Percentiles rank a stretch among this genome's conserved stretches.
phyloP scores from a whole-genome alignment of 2,888 invertebrate species.

The Entomobrya proxima region DNA sequence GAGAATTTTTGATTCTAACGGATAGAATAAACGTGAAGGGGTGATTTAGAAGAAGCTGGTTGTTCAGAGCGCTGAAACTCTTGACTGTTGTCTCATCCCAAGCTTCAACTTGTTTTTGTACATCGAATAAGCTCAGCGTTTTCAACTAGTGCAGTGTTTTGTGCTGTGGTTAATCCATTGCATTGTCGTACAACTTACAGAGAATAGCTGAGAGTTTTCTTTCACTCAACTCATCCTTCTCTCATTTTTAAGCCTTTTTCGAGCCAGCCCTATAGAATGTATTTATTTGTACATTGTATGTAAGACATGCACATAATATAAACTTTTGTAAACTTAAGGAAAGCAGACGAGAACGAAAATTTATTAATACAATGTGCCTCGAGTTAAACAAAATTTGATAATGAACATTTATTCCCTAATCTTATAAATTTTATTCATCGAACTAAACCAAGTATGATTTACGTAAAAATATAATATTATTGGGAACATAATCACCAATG shows the following conservation, averaged over 20 bases:
- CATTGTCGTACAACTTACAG: too few species aligned
- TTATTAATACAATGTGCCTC: too few species aligned
- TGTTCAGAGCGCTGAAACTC: constrained; percentile 51
- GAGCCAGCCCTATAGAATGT: background rate
- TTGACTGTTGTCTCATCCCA: constrained; percentile 61
- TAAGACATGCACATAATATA: background rate
- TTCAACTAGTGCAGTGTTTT: constrained; percentile 25
- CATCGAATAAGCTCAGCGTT: constrained; percentile 21
- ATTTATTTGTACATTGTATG: background rate
- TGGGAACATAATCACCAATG: too few species aligned
- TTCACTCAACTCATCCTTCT: constrained; percentile 51
- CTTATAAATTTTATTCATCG: too few species aligned
- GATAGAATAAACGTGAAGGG: background rate
- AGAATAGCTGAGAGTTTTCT: constrained; percentile 41
- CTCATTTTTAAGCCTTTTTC: constrained; percentile 31
- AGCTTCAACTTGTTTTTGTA: constrained; percentile 62
- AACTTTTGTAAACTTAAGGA: too few species aligned
- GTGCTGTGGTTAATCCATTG: constrained; percentile 33
- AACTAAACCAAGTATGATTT: too few species aligned
- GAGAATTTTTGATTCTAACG: background rate
- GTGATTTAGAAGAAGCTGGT: background rate
- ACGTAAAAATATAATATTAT: too few species aligned
- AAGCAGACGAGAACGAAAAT: too few species aligned
- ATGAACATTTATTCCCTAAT: too few species aligned
- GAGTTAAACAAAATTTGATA: too few species aligned